Base-by-base conservation (phyloP, 2,113 vertebrate species). In the Elephantulus edwardii region DNA sequence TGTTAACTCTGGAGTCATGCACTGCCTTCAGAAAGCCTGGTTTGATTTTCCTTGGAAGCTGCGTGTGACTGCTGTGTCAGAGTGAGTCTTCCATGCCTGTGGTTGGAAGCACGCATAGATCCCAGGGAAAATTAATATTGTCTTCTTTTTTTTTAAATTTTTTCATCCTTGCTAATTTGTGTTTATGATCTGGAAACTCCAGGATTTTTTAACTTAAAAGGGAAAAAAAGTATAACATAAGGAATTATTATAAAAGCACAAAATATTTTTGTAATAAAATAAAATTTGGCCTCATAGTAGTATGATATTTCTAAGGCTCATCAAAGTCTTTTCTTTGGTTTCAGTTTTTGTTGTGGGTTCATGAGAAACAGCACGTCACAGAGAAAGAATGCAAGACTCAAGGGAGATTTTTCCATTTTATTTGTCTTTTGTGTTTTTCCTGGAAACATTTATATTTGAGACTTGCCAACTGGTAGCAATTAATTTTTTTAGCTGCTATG, bases 321-420 rank as follows among this genome's bases (percentile, higher is more conserved):
- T 17, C 19, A 44, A 75, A 20, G 26, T 56, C 20, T 89, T 80
- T 44, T 11, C 72, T 40, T 35, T 19, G 64, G 92, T 74, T 35
- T 86, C 48, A 26, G 14, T 80, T 89, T 77, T 92, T 83, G 88
- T 86, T 90, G 86, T 35, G 60, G 30, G 42, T 75, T 74, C 71
- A 26, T 64, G 58, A 88, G 80, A 83, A 95, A 40, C 62, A 92
- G 88, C 82, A 58, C 46, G 26, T 94, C 88, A 92, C 42, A 19
- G 42, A 83, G 82, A 56, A 95, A 87, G 79, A 95, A 95, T 91
- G 93, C 30, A 66, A 83, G 52, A 71, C 66, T 68, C n/a, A 75
- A 38, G 83, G 24, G 22, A 14, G n/a, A 38, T 35, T 83, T 66
- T n/a, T 91, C 70, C 22, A 30, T 70, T 80, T 79, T 66, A 72